A percentile compares a stretch with the other conserved stretches of the same genome.
phyloP scores from a whole-genome alignment of 2,797 vertebrate species.

The Anisognathus igniventris region DNA sequence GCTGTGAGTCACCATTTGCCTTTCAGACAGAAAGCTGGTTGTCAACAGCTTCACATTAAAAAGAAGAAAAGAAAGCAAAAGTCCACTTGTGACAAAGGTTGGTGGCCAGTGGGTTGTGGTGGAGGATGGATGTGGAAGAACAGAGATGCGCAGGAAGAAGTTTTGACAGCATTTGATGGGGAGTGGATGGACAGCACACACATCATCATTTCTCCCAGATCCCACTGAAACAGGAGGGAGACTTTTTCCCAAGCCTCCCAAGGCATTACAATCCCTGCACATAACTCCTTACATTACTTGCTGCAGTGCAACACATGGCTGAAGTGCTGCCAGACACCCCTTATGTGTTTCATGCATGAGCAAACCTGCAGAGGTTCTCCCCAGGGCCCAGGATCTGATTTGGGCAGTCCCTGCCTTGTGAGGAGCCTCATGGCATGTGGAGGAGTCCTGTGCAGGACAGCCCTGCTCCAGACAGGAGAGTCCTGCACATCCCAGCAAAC shows the following conservation, averaged over 20 bases:
- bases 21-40: background rate
- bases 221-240: background rate
- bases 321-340: background rate
- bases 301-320: fast-evolving
- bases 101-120: background rate
- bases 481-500: background rate
- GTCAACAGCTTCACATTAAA: background rate
- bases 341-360: fast-evolving
- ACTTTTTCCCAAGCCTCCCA: background rate
- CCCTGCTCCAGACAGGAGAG: fast-evolving
- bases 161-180: background rate
- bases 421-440: background rate
- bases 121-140: background rate
- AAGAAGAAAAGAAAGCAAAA: background rate
- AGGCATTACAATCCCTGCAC: background rate
- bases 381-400: fast-evolving
- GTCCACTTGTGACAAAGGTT: background rate
- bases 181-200: background rate
- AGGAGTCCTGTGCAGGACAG: background rate
- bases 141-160: fast-evolving
- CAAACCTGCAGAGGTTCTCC: background rate
- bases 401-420: background rate
- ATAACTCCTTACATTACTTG: fast-evolving
- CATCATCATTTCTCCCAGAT: background rate
- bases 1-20: background rate